Evolutionary conservation across 2,113 vertebrate genomes (phyloP).

Genomic region (Saiga tatarica): DNA sequence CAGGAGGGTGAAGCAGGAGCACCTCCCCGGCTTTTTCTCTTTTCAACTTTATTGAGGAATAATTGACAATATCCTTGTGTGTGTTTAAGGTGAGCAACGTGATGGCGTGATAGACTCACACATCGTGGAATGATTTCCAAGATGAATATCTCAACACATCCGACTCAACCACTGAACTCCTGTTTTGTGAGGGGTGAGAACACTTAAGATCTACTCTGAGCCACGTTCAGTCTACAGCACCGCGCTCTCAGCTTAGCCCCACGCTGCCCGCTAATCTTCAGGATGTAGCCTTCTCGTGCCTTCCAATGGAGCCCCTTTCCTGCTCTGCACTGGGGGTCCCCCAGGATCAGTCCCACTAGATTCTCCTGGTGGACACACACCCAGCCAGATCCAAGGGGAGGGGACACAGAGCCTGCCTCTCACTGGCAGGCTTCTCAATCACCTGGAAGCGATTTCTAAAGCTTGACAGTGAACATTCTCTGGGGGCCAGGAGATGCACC

Average conservation of each 20-base stretch:
- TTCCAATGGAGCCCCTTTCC: rapidly evolving
- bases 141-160: rapidly evolving
- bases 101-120: rapidly evolving
- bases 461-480: no score
- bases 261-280: rapidly evolving
- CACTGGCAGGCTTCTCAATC: rapidly evolving
- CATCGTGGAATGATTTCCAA: rapidly evolving
- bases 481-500: rapidly evolving
- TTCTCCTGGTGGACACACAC: neutral
- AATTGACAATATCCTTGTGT: no score
- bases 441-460: no score
- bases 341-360: rapidly evolving
- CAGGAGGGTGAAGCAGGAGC: neutral
- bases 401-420: neutral
- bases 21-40: rapidly evolving
- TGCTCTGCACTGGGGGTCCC: rapidly evolving
- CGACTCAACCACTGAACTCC: neutral
- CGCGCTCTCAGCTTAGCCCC: rapidly evolving
- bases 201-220: rapidly evolving
- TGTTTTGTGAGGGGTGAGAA: neutral
- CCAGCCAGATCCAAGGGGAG: neutral
- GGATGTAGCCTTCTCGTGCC: neutral
- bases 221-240: rapidly evolving
- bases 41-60: no score
- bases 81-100: rapidly evolving